phyloP scores from a whole-genome alignment of 2,888 invertebrate genomes.

The Mesorhabditis sp. region DNA sequence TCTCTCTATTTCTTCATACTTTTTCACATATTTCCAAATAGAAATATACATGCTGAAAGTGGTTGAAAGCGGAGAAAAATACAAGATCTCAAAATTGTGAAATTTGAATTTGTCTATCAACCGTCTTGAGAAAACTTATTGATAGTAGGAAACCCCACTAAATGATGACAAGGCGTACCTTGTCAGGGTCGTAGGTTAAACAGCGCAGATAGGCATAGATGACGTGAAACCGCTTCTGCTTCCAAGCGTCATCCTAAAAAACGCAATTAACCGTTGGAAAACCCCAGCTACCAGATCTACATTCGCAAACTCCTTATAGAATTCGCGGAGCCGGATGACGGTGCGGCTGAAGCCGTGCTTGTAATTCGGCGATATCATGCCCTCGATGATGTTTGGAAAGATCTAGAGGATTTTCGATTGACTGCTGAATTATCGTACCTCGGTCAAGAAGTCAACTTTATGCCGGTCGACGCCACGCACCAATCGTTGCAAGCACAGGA shows the following conservation, averaged over 20 bases:
- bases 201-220: not conserved
- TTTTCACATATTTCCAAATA: too few species aligned
- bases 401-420: not conserved
- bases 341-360: not conserved
- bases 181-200: not conserved
- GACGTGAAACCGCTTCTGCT: not conserved
- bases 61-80: too few species aligned
- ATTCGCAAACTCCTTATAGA: not conserved
- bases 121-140: too few species aligned
- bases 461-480: not conserved
- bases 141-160: too few species aligned
- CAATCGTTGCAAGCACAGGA: not conserved
- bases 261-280: not conserved
- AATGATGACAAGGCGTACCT: not conserved
- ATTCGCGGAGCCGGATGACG: not conserved
- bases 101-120: too few species aligned
- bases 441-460: not conserved
- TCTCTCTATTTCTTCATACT: too few species aligned
- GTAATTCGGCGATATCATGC: too few species aligned
- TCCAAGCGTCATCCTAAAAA: slow-evolving; percentile 1
- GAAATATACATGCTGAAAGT: too few species aligned
- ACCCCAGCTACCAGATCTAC: not conserved
- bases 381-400: not conserved
- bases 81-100: too few species aligned
- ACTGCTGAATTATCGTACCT: not conserved